Evolutionary conservation across 2,797 vertebrate genomes (phyloP).

Genomic region (Garrulus glandarius): DNA sequence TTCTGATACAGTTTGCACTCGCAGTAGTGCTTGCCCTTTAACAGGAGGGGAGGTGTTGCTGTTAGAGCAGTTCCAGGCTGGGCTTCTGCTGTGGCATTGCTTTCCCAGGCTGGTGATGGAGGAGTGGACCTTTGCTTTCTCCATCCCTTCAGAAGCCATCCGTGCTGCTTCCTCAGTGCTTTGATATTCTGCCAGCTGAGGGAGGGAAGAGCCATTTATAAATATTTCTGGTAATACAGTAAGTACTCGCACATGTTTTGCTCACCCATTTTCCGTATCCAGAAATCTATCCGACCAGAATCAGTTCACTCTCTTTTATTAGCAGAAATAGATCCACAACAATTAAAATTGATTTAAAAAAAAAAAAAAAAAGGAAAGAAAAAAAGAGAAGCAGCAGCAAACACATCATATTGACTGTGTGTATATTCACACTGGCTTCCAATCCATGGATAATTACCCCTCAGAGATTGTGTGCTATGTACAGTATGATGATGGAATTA

Average conservation of each 20-base stretch:
- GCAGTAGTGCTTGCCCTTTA: neutral
- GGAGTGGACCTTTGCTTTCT: slow-evolving; percentile 18
- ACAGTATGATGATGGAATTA: slow-evolving; percentile 35
- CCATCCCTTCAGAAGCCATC: slow-evolving; percentile 18
- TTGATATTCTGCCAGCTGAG: slow-evolving; percentile 58
- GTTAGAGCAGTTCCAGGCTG: neutral
- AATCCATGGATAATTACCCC: slow-evolving; percentile 50
- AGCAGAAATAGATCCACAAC: slow-evolving; percentile 62
- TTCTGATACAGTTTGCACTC: neutral
- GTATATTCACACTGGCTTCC: slow-evolving; percentile 57
- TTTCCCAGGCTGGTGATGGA: neutral
- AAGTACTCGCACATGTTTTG: slow-evolving; percentile 64
- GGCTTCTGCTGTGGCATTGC: neutral
- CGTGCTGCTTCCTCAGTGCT: slow-evolving; percentile 37
- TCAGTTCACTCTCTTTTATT: slow-evolving; percentile 60
- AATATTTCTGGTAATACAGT: slow-evolving; percentile 71
- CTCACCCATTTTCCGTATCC: slow-evolving; percentile 62
- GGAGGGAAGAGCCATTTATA: slow-evolving; percentile 62
- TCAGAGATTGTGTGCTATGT: slow-evolving; percentile 38
- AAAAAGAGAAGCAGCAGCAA: neutral
- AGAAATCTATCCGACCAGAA: slow-evolving; percentile 63
- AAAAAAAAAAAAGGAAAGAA: neutral
- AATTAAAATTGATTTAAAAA: slow-evolving; percentile 62
- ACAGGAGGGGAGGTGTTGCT: neutral
- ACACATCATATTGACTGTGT: slow-evolving; percentile 38